Percentiles rank a stretch among this genome's conserved stretches.
These are phyloP conservation scores for Epinotia nisella DNA, from an alignment of 2,888 invertebrate genomes.

Conservation along the genomic window DNA sequence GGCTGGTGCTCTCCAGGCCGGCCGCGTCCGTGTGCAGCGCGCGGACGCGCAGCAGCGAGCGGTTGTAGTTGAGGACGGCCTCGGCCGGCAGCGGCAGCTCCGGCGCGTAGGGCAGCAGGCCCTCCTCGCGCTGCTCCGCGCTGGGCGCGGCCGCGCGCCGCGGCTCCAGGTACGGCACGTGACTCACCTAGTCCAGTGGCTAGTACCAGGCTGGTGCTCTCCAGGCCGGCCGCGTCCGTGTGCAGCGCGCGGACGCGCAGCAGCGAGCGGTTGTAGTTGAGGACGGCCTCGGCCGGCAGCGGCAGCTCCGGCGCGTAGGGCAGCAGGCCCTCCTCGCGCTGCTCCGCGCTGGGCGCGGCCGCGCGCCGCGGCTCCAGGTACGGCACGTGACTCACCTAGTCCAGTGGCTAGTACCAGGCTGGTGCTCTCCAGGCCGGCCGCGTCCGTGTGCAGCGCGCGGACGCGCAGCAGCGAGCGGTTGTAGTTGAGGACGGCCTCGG, in stretches of 20 bases:
- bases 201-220: not conserved
- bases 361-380: too few species aligned
- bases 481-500: slow-evolving; percentile 3
- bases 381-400: not conserved
- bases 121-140: too few species aligned
- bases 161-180: too few species aligned
- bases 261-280: not conserved
- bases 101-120: too few species aligned
- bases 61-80: slow-evolving; percentile 7
- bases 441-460: not conserved
- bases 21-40: not conserved
- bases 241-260: too few species aligned
- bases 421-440: slow-evolving; percentile 1
- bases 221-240: not conserved
- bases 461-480: not conserved
- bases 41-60: too few species aligned
- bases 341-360: too few species aligned
- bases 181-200: not conserved
- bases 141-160: too few species aligned
- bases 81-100: not conserved
- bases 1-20: slow-evolving; percentile 4
- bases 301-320: not conserved
- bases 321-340: too few species aligned
- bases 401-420: not conserved
- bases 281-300: not conserved